Conservation (phyloP, 1,140 invertebrate genomes). For the Melitaea cinxia region DNA sequence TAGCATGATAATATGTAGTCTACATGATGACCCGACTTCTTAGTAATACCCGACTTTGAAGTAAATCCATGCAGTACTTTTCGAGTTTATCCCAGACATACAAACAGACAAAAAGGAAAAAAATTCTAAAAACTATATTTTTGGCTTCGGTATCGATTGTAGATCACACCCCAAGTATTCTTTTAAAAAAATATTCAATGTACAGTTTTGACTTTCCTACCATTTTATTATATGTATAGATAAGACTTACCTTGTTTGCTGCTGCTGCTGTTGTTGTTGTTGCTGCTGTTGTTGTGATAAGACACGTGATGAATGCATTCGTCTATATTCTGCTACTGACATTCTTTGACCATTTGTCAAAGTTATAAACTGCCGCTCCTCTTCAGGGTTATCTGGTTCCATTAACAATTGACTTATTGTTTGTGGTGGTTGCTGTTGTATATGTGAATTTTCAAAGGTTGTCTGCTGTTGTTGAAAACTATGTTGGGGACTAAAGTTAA, state of each 20-base stretch:
- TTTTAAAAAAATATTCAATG: too few relatives aligned
- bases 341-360: slow-evolving; percentile 71
- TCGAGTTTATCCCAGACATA: too few relatives aligned
- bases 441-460: slow-evolving; percentile 49
- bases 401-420: slow-evolving; percentile 59
- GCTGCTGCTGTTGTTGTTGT: slow-evolving; percentile 48
- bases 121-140: too few relatives aligned
- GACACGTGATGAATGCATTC: slow-evolving; percentile 56
- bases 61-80: too few relatives aligned
- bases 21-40: too few relatives aligned
- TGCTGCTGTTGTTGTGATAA: slow-evolving; percentile 42
- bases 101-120: too few relatives aligned
- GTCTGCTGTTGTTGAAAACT: slow-evolving; percentile 51
- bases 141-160: too few relatives aligned
- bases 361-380: slow-evolving; percentile 70
- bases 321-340: slow-evolving; percentile 71
- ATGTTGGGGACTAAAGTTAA: slow-evolving; percentile 55
- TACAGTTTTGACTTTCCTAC: too few relatives aligned
- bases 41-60: too few relatives aligned
- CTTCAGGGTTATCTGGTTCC: slow-evolving; percentile 63
- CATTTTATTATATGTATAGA: slow-evolving; percentile 2
- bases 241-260: slow-evolving; percentile 48
- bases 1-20: too few relatives aligned
- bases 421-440: slow-evolving; percentile 53
- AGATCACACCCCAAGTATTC: too few relatives aligned